phyloP scores from a whole-genome alignment of 2,888 invertebrate genomes.

The Ormyrus labotus region DNA sequence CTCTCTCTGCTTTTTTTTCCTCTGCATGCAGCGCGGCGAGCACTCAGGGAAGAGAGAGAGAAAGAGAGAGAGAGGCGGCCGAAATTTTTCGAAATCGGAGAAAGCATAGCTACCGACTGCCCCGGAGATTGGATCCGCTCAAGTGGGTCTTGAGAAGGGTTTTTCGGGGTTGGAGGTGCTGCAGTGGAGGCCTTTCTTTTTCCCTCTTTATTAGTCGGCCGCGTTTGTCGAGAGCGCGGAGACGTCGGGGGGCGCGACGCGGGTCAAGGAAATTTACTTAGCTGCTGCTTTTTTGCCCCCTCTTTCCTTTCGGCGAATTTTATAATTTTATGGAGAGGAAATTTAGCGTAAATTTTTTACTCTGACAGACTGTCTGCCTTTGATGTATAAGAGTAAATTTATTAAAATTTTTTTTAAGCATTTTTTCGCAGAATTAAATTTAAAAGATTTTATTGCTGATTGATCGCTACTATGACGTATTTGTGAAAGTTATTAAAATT shows the following conservation, averaged over 20 bases:
- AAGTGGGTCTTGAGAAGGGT: constrained; percentile 43
- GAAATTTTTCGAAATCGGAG: constrained; percentile 49
- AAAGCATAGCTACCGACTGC: neutral
- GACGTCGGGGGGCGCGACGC: neutral
- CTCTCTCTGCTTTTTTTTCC: neutral
- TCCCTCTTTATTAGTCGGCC: constrained; percentile 21
- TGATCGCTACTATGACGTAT: too few relatives aligned
- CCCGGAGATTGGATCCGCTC: constrained; percentile 47
- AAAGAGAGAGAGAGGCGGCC: neutral
- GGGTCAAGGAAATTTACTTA: constrained; percentile 36
- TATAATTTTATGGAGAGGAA: neutral
- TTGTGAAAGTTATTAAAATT: too few relatives aligned
- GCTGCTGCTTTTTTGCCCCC: neutral
- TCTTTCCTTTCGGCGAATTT: constrained; percentile 4
- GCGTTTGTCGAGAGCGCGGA: constrained; percentile 20
- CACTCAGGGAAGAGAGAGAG: too few relatives aligned
- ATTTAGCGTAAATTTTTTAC: neutral
- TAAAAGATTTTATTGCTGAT: too few relatives aligned
- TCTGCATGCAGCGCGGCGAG: neutral
- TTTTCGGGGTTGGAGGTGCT: constrained; percentile 4
- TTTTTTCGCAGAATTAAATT: too few relatives aligned
- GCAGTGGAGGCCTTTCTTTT: neutral
- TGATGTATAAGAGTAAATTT: too few relatives aligned
- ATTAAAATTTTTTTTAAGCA: too few relatives aligned
- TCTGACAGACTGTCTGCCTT: neutral